These are phyloP conservation scores for Drosophila funebris DNA, from an alignment of 1,140 invertebrate genomes.

Conservation along the genomic window DNA sequence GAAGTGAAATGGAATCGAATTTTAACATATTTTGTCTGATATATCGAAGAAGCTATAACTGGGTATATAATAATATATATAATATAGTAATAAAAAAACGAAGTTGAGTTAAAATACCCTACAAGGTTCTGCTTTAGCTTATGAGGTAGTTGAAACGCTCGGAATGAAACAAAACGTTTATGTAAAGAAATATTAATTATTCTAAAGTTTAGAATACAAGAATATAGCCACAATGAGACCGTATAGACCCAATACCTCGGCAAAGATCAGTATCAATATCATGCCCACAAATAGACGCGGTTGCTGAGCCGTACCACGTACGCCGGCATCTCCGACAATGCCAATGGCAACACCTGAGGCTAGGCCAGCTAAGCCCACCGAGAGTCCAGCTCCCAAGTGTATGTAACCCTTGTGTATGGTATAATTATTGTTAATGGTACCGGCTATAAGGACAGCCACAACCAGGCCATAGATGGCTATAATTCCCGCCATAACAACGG, in stretches of 20 bases:
- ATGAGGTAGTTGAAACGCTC: too few relatives aligned
- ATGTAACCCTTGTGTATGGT: slow-evolving; percentile 90
- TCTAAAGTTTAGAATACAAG: slow-evolving; percentile 88
- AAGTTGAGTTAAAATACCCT: too few relatives aligned
- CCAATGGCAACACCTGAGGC: slow-evolving; percentile 96
- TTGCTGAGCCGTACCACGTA: slow-evolving; percentile 95
- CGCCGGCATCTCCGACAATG: slow-evolving; percentile 96
- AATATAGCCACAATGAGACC: slow-evolving; percentile 97
- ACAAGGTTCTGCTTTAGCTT: too few relatives aligned
- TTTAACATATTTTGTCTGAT: neutral
- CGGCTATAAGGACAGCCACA: slow-evolving; percentile 94
- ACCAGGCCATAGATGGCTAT: slow-evolving; percentile 94
- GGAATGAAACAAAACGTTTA: neutral
- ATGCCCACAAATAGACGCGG: slow-evolving; percentile 97
- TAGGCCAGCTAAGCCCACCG: slow-evolving; percentile 95
- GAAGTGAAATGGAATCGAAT: neutral
- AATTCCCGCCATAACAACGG: slow-evolving; percentile 70
- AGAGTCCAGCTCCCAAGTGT: slow-evolving; percentile 95
- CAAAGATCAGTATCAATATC: slow-evolving; percentile 98
- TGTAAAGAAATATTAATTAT: neutral
- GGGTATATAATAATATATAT: too few relatives aligned
- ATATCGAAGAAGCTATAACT: too few relatives aligned
- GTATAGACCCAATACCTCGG: slow-evolving; percentile 97
- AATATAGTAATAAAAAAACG: neutral
- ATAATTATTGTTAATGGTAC: slow-evolving; percentile 85